Conservation (phyloP, 1,140 invertebrate species). For the roundworm (Caenorhabditis elegans) region WBcel235 BX284605.5:13938001-13938500, state of each 20-base stretch:
- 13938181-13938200: neutral
- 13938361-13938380: neutral
- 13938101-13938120: neutral
- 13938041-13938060: neutral
- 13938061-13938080: neutral
- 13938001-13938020: neutral
- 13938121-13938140: neutral
- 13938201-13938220: neutral
- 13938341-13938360: slow-evolving; percentile 4
- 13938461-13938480: neutral
- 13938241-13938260: neutral
- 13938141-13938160: neutral
- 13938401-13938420: neutral
- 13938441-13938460: neutral
- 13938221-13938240: neutral
- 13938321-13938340: neutral
- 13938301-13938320: neutral
- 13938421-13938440: neutral
- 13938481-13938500: neutral
- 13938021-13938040: neutral
- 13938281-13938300: neutral
- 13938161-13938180: neutral
- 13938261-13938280: neutral
- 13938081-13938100: neutral
- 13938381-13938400: neutral